Evolutionary conservation across 2,113 vertebrate species (phyloP).

Genomic region (Pelecanoides urinatrix): DNA sequence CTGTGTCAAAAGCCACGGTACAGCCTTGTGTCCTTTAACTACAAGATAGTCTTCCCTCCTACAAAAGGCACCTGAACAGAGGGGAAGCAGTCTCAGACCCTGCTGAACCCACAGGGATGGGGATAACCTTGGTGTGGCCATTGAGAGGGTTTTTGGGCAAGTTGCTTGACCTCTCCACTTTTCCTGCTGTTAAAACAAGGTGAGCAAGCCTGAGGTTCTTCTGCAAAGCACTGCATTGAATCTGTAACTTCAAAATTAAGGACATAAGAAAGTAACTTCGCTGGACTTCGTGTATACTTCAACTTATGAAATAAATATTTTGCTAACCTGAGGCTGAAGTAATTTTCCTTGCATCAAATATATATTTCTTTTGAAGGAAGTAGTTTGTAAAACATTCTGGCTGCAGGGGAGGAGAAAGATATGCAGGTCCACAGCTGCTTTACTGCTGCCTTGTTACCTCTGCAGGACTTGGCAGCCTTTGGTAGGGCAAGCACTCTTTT

Average conservation of each 20-base stretch:
- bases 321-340: neutral
- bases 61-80: neutral
- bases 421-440: neutral
- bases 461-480: neutral
- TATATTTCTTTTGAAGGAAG: neutral
- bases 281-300: neutral
- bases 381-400: neutral
- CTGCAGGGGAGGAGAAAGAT: neutral
- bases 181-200: neutral
- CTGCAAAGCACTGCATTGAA: neutral
- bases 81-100: neutral
- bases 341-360: neutral
- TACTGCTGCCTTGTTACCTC: neutral
- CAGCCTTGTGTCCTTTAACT: neutral
- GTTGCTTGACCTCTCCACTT: neutral
- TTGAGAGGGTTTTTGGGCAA: neutral
- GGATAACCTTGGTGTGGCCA: neutral
- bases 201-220: neutral
- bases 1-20: neutral
- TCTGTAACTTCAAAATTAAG: neutral
- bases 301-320: neutral
- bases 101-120: neutral
- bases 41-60: neutral
- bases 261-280: neutral
- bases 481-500: neutral